Conservation (phyloP, 2,797 vertebrate genomes). For the Esox lucius region DNA sequence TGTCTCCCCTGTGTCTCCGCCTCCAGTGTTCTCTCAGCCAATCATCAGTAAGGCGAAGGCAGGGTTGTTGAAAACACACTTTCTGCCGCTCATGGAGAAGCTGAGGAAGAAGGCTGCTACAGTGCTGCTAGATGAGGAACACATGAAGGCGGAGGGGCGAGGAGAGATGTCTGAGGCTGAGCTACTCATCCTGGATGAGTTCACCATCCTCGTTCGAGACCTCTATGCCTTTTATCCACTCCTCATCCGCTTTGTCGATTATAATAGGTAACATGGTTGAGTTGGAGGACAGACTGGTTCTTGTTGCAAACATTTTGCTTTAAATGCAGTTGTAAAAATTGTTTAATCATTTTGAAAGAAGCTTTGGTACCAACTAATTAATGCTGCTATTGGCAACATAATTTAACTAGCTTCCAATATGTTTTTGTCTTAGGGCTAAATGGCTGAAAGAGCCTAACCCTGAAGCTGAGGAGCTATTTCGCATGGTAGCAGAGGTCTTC, state of each 20-base stretch:
- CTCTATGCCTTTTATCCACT: conserved; percentile 96
- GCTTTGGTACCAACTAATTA: not conserved
- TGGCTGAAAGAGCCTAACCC: conserved; percentile 93
- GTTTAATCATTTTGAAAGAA: too few relatives aligned
- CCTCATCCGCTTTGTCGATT: conserved; percentile 94
- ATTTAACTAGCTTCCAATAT: not conserved
- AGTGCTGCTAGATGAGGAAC: conserved; percentile 90
- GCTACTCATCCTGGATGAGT: conserved; percentile 94
- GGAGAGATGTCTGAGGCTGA: conserved; percentile 96
- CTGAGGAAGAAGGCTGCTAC: conserved; percentile 93
- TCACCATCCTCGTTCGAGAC: conserved; percentile 89
- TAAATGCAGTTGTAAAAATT: too few relatives aligned
- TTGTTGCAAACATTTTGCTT: too few relatives aligned
- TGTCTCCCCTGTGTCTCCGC: conserved; percentile 23
- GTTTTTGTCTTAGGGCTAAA: conserved; percentile 9
- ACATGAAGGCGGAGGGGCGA: conserved; percentile 89
- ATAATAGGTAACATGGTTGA: conserved; percentile 82
- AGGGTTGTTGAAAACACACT: conserved; percentile 91
- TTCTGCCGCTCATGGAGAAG: conserved; percentile 95
- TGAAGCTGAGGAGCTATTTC: conserved; percentile 89
- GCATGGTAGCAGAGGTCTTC: conserved; percentile 96
- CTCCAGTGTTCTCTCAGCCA: conserved; percentile 92
- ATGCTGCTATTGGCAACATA: not conserved
- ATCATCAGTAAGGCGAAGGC: conserved; percentile 94
- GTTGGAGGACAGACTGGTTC: too few relatives aligned